These are phyloP conservation scores for Rhogogaster chlorosoma DNA, from an alignment of 2,888 invertebrate genomes.

Conservation along the genomic window DNA sequence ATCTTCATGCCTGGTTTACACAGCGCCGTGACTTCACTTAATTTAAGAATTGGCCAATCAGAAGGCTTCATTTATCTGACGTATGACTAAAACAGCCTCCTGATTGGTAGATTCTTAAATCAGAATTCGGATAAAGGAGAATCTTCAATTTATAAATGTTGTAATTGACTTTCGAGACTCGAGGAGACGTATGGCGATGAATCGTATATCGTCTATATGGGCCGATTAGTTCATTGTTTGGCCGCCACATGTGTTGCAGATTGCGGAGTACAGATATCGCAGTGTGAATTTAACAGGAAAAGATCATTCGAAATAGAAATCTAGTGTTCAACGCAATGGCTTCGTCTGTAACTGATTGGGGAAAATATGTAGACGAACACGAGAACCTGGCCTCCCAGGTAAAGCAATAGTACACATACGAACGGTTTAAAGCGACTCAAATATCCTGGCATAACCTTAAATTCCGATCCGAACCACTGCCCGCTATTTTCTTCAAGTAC, in stretches of 20 bases:
- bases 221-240: not conserved
- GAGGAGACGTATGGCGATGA: not conserved
- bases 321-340: constrained; percentile 62
- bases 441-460: constrained; percentile 59
- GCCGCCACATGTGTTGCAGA: not conserved
- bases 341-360: constrained; percentile 79
- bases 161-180: not conserved
- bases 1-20: too few relatives aligned
- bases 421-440: not conserved
- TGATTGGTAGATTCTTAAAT: too few relatives aligned
- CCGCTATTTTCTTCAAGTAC: not conserved
- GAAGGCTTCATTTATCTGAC: too few relatives aligned
- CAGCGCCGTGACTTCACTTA: too few relatives aligned
- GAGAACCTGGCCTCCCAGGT: constrained; percentile 77
- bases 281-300: not conserved
- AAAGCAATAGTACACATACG: constrained; percentile 52
- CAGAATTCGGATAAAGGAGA: not conserved
- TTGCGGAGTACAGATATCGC: too few relatives aligned
- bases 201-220: not conserved
- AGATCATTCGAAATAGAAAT: not conserved
- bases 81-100: too few relatives aligned
- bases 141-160: not conserved
- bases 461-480: constrained; percentile 38
- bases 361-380: constrained; percentile 78
- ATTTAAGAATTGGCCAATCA: too few relatives aligned